phyloP scores from a whole-genome alignment of 2,888 invertebrate genomes.

The Apodemia mormo region DNA sequence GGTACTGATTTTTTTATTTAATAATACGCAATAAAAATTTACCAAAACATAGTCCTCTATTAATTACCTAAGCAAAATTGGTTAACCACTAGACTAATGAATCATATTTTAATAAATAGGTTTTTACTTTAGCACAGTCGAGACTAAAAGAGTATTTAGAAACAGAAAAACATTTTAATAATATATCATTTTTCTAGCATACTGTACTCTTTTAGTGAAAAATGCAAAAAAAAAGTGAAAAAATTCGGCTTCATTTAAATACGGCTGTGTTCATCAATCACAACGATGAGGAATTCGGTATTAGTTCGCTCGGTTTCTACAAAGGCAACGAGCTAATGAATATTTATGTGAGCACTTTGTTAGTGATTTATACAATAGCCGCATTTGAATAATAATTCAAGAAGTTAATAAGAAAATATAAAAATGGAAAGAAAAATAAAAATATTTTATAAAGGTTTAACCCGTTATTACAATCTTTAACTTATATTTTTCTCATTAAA shows the following conservation, averaged over 20 bases:
- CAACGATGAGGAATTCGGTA: constrained; percentile 10
- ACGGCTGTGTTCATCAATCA: constrained; percentile 23
- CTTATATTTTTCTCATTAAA: no score
- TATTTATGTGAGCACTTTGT: constrained; percentile 27
- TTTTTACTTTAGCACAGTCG: no score
- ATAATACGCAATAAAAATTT: no score
- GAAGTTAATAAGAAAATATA: constrained; percentile 1
- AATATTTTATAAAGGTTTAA: neutral
- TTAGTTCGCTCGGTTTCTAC: constrained; percentile 11
- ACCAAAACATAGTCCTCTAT: no score
- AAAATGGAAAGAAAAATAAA: neutral
- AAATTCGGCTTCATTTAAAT: constrained; percentile 10
- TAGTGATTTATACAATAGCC: constrained; percentile 11
- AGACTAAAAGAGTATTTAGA: no score
- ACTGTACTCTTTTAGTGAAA: neutral
- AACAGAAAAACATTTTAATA: neutral
- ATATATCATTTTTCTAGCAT: neutral
- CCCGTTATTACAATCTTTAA: no score
- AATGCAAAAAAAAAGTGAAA: no score
- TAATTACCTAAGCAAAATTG: no score
- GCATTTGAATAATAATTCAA: constrained; percentile 10
- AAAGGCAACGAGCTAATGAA: constrained; percentile 24
- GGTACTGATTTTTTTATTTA: no score
- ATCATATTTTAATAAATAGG: no score
- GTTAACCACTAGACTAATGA: no score